Evolutionary conservation across 2,888 invertebrate species (phyloP), one percentile per base, ranked within the genome.

Genomic region (Hoplodrina blanda): DNA sequence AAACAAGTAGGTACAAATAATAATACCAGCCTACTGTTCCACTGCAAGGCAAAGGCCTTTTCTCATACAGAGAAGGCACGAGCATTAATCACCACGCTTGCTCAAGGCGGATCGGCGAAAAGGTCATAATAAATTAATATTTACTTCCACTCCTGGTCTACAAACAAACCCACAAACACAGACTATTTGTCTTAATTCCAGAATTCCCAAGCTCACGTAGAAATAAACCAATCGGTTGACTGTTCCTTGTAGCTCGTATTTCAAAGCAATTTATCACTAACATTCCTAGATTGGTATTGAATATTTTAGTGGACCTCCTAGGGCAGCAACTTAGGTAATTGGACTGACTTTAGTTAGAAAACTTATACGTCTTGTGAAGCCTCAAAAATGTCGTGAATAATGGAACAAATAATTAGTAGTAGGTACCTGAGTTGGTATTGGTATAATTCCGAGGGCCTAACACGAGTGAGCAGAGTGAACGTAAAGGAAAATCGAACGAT

Each of bases 211-310:
- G 44, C 13, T 41, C 37, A 19, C 30, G 56, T 52, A 76, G 50
- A 69, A 60, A 76, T 76, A 60, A 50, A 70, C 52, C 52, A 59
- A 63, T 75, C 50, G n/a, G 69, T 69, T 46, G 46, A 57, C 52
- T 67, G n/a, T 56, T 37, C n/a, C 59, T 63, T 13, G 17, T n/a
- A 54, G 17, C 49, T 37, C 44, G 53, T 77, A 77, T 54, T 57
- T 57, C 61, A 57, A 54, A 72, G 44, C 50, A 61, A 66, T 77
- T 77, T 66, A 77, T 73, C 49, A 76, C 59, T 30, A 50, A 61
- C 78, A 69, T 76, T 56, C 60, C 60, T 61, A 46, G 73, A 76
- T 76, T 60, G 78, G 11, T 73, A 20, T 33, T 76, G 69, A 76
- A 76, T 76, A 73, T 69, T 73, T 76, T 44, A 76, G 19, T 46